Base-by-base conservation (phyloP, 35 echinoderm and acorn worm species). In the Chiridota heheva region DNA sequence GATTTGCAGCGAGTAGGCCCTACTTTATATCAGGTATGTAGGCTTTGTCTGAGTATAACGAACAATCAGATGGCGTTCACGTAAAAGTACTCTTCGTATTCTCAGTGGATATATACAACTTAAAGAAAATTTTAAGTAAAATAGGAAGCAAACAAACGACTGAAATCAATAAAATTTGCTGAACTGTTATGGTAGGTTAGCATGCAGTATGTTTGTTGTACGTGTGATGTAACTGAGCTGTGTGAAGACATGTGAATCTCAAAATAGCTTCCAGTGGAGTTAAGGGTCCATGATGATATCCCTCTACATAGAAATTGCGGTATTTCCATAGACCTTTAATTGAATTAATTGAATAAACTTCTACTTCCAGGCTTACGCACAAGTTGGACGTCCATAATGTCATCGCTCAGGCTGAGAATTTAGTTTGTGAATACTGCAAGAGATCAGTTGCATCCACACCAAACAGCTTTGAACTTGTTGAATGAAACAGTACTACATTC, bases 371-470 rank as follows among this genome's bases (percentile, higher is more conserved):
- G 45, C 82, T 92, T 64, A 78, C 89, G 10, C 67, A 87, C 28
- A 66, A 93, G 36, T 43, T 93, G 20, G 73, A 93, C 63, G 63
- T 93, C 4, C 53, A 77, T 6, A 42, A 93, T 24, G 73, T 93
- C 16, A 40, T 93, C 1, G 44, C 68, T 42, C 78, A 88, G 39
- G 90, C 90, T 0, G 90, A 93, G 63, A 73, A 78, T 6, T 64
- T 93, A 3, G 44, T 93, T 20, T 63, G 87, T 6, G 85, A 63
- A 30, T 93, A 93, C 79, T 93, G 90, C 63, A 44, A 79, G 34
- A 83, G 77, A 30, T 83, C 86, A 10, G 90, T 83, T 7, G 65
- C 82, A 26, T 57, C 78, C 3, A n/a, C n/a, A n/a, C n/a, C n/a
- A n/a, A 80, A 93, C 71, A 93, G 85, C 71, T 87, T 80, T 57